Conservation (phyloP, 2,888 invertebrate species). For the Orchestes rusci region DNA sequence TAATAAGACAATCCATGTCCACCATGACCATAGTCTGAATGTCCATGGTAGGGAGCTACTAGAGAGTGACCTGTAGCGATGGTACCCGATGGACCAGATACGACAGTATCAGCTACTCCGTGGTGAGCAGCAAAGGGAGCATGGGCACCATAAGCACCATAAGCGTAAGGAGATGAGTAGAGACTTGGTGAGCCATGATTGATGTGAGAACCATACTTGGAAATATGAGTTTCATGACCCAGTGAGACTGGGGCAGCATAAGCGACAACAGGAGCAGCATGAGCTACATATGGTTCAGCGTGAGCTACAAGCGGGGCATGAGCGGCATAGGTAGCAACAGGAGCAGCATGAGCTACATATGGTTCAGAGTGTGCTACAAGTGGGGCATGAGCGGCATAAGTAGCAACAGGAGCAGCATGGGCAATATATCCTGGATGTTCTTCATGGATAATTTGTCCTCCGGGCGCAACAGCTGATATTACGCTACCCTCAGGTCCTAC, state of each 20-base stretch:
- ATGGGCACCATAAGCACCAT: too few species aligned
- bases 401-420: constrained; percentile 26
- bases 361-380: constrained; percentile 8
- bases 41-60: too few species aligned
- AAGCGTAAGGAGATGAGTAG: constrained; percentile 20
- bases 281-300: too few species aligned
- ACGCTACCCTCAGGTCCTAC: constrained; percentile 34
- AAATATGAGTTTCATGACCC: constrained; percentile 17
- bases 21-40: too few species aligned
- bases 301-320: constrained; percentile 22
- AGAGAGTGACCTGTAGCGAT: too few species aligned
- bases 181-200: constrained; percentile 15
- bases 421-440: constrained; percentile 22
- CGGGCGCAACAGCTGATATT: constrained; percentile 18
- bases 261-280: constrained; percentile 20
- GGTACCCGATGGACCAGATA: too few species aligned
- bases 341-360: constrained; percentile 18
- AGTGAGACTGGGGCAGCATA: constrained; percentile 19
- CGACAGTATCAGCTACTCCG: too few species aligned
- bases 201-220: constrained; percentile 18
- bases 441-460: constrained; percentile 29
- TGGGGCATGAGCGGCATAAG: constrained; percentile 15
- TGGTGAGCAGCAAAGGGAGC: constrained; percentile 4
- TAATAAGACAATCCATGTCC: too few species aligned
- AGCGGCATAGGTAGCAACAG: constrained; percentile 20